phyloP scores from a whole-genome alignment of 2,888 invertebrate genomes.

The Sesia bembeciformis region DNA sequence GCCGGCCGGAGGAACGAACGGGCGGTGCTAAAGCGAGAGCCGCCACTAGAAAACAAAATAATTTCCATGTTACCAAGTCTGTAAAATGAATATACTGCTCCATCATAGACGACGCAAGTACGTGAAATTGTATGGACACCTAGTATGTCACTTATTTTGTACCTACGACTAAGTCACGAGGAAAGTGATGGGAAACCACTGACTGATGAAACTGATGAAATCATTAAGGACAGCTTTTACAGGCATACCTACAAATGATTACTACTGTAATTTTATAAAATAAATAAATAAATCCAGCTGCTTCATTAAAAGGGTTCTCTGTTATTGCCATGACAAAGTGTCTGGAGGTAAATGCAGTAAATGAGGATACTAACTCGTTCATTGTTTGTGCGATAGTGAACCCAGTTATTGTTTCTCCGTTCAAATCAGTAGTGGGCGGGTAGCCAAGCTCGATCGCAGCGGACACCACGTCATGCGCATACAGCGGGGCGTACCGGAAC shows the following conservation, averaged over 20 bases:
- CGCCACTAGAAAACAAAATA: conserved; percentile 49
- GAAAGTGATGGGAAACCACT: too few relatives aligned
- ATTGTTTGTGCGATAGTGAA: conserved; percentile 79
- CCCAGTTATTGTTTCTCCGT: conserved; percentile 76
- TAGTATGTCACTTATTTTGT: too few relatives aligned
- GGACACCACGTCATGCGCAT: conserved; percentile 76
- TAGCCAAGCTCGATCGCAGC: conserved; percentile 77
- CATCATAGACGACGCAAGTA: too few relatives aligned
- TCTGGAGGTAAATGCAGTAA: neutral
- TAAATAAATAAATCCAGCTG: conserved; percentile 4
- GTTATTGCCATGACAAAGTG: neutral
- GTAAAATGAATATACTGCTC: too few relatives aligned
- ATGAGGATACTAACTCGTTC: conserved; percentile 62
- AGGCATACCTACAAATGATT: too few relatives aligned
- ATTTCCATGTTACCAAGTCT: too few relatives aligned
- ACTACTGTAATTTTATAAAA: neutral
- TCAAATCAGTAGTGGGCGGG: conserved; percentile 77
- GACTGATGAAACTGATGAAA: too few relatives aligned
- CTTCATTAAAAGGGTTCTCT: neutral
- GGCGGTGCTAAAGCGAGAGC: conserved; percentile 76
- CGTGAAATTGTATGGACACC: too few relatives aligned
- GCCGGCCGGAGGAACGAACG: conserved; percentile 77
- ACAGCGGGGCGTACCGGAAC: conserved; percentile 77
- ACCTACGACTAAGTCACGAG: too few relatives aligned
- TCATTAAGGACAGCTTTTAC: too few relatives aligned